Percentiles rank a stretch among this genome's conserved stretches.
Conservation (phyloP, 2,888 invertebrate genomes). For the Caenorhabditis sp. region DNA sequence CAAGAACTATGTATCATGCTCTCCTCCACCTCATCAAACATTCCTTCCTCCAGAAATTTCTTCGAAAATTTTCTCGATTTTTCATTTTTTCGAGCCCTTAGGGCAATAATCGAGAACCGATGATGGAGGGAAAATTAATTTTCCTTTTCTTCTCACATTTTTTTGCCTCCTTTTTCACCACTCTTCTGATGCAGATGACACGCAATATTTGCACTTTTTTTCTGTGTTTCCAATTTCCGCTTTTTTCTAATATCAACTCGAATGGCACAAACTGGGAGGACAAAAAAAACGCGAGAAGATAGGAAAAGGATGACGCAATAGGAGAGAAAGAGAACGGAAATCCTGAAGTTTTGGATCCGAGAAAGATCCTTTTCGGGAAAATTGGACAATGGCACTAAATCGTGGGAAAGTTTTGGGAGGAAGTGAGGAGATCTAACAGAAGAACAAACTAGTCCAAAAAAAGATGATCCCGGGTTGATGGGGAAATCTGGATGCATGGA, state of each 20-base stretch:
- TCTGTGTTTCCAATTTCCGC: neutral
- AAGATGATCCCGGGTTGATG: no score
- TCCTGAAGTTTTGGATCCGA: conserved; percentile 1
- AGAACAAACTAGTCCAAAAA: conserved; percentile 1
- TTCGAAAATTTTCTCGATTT: neutral
- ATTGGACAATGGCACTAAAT: conserved; percentile 52
- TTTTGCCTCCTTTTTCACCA: neutral
- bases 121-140: neutral
- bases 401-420: conserved; percentile 27
- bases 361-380: neutral
- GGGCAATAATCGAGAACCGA: neutral
- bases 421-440: neutral
- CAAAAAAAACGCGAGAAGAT: neutral
- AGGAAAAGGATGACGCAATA: conserved; percentile 30
- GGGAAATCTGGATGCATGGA: conserved; percentile 1
- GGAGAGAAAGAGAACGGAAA: conserved; percentile 33
- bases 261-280: conserved; percentile 13
- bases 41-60: no score
- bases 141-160: conserved; percentile 8
- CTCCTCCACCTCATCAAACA: no score
- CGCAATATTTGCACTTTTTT: conserved; percentile 52
- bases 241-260: conserved; percentile 24
- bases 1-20: neutral
- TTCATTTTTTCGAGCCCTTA: neutral
- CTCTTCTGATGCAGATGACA: conserved; percentile 40